These are phyloP conservation scores for Notolepis coatsorum DNA, from an alignment of 2,797 vertebrate species.

Conservation along the genomic window DNA sequence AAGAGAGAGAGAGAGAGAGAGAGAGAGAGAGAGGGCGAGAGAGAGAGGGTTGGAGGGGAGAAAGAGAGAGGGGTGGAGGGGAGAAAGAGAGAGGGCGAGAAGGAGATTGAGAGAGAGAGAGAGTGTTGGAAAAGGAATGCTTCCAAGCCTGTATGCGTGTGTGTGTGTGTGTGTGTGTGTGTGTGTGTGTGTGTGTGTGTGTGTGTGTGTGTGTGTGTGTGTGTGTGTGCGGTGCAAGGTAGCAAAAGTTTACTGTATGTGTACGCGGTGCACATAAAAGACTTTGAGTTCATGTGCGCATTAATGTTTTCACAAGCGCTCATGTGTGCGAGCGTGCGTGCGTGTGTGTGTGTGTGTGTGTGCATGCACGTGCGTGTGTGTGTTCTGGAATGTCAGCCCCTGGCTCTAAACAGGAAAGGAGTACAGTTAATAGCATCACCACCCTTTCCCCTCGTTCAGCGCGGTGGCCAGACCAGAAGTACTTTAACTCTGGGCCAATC, in stretches of 20 bases:
- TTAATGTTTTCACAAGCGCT: constrained; percentile 53
- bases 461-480: constrained; percentile 33
- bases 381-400: constrained; percentile 68
- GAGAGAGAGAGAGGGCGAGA: constrained; percentile 55
- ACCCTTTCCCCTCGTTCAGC: constrained; percentile 64
- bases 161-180: neutral
- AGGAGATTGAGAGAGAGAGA: neutral
- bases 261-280: constrained; percentile 44
- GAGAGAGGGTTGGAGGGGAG: constrained; percentile 19
- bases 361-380: constrained; percentile 27
- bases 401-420: constrained; percentile 77
- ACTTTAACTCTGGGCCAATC: constrained; percentile 35
- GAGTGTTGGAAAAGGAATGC: neutral
- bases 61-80: neutral
- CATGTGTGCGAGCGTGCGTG: neutral
- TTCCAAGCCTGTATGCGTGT: neutral
- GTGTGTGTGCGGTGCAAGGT: constrained; percentile 55
- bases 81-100: constrained; percentile 1
- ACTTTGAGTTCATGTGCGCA: constrained; percentile 50
- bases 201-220: constrained; percentile 33
- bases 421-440: constrained; percentile 67
- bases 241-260: constrained; percentile 45
- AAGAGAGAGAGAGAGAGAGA: constrained; percentile 51
- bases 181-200: constrained; percentile 8
- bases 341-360: constrained; percentile 17